Evolutionary conservation across 2,113 vertebrate genomes (phyloP).

Genomic region (Mesoclemmys tuberculata): DNA sequence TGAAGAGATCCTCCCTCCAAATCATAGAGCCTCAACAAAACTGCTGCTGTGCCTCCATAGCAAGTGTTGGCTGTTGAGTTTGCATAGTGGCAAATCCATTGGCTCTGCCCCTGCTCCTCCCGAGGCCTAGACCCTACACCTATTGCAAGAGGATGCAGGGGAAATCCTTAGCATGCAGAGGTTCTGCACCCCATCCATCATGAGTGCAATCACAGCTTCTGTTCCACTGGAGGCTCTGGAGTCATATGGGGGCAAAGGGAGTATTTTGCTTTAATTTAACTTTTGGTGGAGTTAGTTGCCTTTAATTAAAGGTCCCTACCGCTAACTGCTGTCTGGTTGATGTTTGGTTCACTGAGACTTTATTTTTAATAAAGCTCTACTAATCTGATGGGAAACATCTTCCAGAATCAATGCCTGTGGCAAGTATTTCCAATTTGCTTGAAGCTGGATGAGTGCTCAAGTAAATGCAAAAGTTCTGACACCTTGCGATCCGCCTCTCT

Average conservation of each 20-base stretch:
- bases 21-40: accelerated
- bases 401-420: background rate
- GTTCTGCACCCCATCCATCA: background rate
- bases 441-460: background rate
- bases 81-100: background rate
- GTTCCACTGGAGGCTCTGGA: background rate
- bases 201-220: background rate
- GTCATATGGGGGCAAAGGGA: background rate
- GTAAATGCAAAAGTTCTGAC: background rate
- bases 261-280: background rate
- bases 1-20: background rate
- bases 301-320: background rate
- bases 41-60: background rate
- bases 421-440: background rate
- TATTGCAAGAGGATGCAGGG: background rate
- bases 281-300: background rate
- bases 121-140: background rate
- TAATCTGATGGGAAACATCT: background rate
- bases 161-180: background rate
- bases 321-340: background rate
- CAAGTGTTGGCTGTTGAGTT: background rate
- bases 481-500: background rate
- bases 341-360: background rate
- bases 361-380: background rate
- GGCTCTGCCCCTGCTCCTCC: background rate